Conservation (phyloP, 2,888 invertebrate species). For the Drosophila acutilabella region DNA sequence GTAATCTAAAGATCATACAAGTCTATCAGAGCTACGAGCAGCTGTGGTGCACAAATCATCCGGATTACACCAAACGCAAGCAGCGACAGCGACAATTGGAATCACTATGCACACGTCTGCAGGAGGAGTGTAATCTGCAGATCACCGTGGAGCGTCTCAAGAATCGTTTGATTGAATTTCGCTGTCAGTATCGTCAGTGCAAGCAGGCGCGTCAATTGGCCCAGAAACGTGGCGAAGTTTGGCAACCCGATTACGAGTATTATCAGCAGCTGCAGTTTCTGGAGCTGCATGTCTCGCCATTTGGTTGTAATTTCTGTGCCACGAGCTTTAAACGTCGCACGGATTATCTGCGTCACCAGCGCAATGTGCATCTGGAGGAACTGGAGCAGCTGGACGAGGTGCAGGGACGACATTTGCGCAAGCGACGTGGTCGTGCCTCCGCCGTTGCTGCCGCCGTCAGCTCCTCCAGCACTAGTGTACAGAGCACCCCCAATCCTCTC, state of each 20-base stretch:
- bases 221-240: conserved; percentile 53
- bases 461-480: background rate
- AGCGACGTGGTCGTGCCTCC: conserved; percentile 2
- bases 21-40: conserved; percentile 73
- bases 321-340: conserved; percentile 70
- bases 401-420: conserved; percentile 11
- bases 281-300: conserved; percentile 79
- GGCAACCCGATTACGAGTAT: conserved; percentile 70
- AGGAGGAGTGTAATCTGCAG: conserved; percentile 71
- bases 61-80: conserved; percentile 75
- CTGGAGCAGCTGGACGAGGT: conserved; percentile 23
- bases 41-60: conserved; percentile 77
- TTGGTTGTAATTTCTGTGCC: conserved; percentile 66
- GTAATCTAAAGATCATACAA: conserved; percentile 75
- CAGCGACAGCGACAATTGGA: conserved; percentile 71
- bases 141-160: conserved; percentile 74
- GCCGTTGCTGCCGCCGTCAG: background rate
- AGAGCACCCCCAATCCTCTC: conserved; percentile 29
- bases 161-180: conserved; percentile 75
- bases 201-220: conserved; percentile 69
- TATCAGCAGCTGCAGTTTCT: conserved; percentile 71
- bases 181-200: conserved; percentile 73
- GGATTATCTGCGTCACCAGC: conserved; percentile 69
- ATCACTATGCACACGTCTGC: conserved; percentile 69
- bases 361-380: conserved; percentile 60